A percentile compares a stretch with the other conserved stretches of the same genome.
Evolutionary conservation across 1,140 invertebrate species (phyloP).

Genomic region (Tribolium castaneum): DNA sequence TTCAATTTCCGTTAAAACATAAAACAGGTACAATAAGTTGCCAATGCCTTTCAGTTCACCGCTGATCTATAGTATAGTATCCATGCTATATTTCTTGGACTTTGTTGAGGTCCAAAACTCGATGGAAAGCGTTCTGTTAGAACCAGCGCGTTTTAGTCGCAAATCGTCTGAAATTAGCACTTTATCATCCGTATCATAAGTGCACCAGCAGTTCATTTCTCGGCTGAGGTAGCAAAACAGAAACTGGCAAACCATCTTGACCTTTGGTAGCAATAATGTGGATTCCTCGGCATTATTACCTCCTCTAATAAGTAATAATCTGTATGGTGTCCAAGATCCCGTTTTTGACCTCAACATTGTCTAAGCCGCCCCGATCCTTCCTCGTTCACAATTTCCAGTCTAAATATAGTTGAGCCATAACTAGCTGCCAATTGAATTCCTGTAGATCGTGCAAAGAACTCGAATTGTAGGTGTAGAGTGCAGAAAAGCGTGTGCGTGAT

Average conservation of each 20-base stretch:
- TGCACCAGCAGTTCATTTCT: neutral
- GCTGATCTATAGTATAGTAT: no score
- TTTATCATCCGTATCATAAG: neutral
- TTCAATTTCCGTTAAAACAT: no score
- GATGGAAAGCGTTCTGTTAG: neutral
- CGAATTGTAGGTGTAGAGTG: conserved; percentile 52
- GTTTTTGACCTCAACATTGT: neutral
- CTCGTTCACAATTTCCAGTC: conserved; percentile 16
- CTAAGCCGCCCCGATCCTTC: neutral
- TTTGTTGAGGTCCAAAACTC: no score
- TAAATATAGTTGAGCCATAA: conserved; percentile 45
- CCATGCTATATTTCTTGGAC: no score
- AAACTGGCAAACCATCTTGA: neutral
- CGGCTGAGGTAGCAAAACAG: neutral
- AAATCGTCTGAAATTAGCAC: neutral
- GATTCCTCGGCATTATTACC: neutral
- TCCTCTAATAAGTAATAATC: neutral
- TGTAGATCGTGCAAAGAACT: conserved; percentile 49
- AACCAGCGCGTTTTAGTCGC: neutral
- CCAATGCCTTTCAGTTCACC: no score
- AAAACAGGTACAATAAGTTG: no score
- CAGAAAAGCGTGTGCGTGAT: conserved; percentile 51
- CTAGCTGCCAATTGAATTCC: conserved; percentile 50
- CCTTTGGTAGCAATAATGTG: neutral
- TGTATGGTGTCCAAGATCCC: neutral